A percentile compares a stretch with the other conserved stretches of the same genome.
phyloP scores from a whole-genome alignment of 2,113 vertebrate species.

The Mormyrus iriodes region DNA sequence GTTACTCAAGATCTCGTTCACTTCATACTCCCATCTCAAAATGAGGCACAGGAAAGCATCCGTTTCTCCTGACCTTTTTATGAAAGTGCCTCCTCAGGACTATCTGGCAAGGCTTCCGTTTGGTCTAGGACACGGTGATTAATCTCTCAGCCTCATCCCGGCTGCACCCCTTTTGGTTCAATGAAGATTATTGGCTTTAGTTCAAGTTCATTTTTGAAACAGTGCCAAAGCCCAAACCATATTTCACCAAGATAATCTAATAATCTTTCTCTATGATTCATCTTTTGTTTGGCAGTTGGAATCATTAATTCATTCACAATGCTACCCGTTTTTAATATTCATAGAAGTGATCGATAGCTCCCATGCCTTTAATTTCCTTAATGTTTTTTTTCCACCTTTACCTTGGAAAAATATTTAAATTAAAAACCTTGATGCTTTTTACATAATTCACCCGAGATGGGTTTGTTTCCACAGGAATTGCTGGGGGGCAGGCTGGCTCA shows the following conservation, averaged over 20 bases:
- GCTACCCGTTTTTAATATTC: slow-evolving; percentile 23
- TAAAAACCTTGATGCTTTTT: slow-evolving; percentile 18
- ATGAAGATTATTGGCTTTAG: slow-evolving; percentile 12
- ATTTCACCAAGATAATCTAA: slow-evolving; percentile 19
- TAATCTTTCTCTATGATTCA: slow-evolving; percentile 21
- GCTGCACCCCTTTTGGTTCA: not conserved
- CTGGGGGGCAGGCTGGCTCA: not conserved
- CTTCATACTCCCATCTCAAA: not conserved
- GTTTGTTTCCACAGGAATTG: not conserved
- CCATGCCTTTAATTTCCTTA: slow-evolving; percentile 24
- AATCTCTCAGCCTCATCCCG: not conserved
- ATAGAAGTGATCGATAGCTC: slow-evolving; percentile 25
- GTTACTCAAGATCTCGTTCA: not conserved
- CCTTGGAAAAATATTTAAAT: slow-evolving; percentile 16
- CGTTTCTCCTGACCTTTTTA: not conserved
- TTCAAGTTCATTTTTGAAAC: slow-evolving; percentile 1
- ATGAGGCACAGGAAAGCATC: not conserved
- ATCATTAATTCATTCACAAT: slow-evolving; percentile 22
- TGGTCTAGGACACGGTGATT: not conserved
- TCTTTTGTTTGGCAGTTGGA: slow-evolving; percentile 19
- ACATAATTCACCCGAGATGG: slow-evolving; percentile 11
- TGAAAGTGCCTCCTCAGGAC: not conserved
- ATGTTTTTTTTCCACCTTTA: slow-evolving; percentile 23
- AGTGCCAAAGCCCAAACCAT: slow-evolving; percentile 5
- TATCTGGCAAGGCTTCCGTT: not conserved